Conservation (phyloP, 2,797 vertebrate genomes). For the Sparidentex hasta region DNA sequence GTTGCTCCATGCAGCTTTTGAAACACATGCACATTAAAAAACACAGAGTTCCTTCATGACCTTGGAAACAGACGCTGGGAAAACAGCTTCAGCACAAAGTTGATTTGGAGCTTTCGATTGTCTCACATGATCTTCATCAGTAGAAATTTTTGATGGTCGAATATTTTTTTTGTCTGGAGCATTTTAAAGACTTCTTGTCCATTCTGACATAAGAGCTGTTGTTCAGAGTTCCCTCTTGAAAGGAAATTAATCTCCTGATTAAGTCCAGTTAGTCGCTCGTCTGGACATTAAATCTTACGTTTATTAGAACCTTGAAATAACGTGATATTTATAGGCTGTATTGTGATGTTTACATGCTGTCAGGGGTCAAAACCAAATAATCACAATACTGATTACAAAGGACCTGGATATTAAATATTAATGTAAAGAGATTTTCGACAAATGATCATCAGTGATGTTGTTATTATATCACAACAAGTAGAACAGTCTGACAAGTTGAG, state of each 20-base stretch:
- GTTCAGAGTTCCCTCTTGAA: neutral
- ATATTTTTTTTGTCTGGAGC: neutral
- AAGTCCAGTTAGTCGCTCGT: neutral
- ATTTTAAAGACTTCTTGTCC: neutral
- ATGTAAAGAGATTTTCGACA: no score
- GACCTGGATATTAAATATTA: no score
- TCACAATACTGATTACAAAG: no score
- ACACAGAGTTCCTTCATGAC: slow-evolving; percentile 9
- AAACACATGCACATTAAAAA: neutral
- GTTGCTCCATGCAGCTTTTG: slow-evolving; percentile 14
- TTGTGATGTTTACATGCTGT: no score
- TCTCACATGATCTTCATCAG: neutral
- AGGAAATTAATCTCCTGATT: neutral
- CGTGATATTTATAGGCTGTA: no score
- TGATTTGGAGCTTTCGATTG: slow-evolving; percentile 5
- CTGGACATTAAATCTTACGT: neutral
- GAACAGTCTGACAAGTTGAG: no score
- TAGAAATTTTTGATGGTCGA: neutral
- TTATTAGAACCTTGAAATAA: neutral
- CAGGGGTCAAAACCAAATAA: no score
- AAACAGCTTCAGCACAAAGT: neutral
- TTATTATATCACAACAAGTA: no score
- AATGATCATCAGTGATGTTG: no score
- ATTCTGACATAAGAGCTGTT: neutral
- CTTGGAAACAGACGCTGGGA: neutral